A percentile compares a stretch with the other conserved stretches of the same genome.
Conservation (phyloP, 2,888 invertebrate species). For the Erebia epiphron region DNA sequence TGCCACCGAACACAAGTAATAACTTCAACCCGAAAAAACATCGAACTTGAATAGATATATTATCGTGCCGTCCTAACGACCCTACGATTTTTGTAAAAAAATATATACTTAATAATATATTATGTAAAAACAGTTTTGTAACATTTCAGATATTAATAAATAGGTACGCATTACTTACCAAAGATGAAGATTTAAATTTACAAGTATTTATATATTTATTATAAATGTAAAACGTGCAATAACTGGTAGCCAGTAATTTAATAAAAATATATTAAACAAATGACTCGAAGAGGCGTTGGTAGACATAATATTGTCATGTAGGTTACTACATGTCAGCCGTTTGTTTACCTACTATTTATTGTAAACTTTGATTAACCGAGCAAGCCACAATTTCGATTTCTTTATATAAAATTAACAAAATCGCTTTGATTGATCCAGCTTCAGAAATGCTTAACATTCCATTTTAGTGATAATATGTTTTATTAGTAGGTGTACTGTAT, state of each 20-base stretch:
- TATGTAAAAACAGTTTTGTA: constrained; percentile 80
- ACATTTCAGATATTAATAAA: constrained; percentile 79
- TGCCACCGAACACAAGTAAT: constrained; percentile 52
- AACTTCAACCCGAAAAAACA: constrained; percentile 69
- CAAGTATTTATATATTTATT: constrained; percentile 84
- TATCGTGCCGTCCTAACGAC: constrained; percentile 83
- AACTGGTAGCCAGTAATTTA: constrained; percentile 82
- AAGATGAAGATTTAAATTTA: constrained; percentile 80
- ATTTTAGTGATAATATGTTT: constrained; percentile 68
- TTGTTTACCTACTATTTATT: constrained; percentile 73
- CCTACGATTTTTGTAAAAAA: constrained; percentile 82
- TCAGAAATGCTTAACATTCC: constrained; percentile 68
- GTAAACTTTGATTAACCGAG: constrained; percentile 70
- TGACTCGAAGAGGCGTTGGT: constrained; percentile 74
- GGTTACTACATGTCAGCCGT: constrained; percentile 47
- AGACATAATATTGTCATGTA: constrained; percentile 55
- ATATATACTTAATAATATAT: constrained; percentile 77
- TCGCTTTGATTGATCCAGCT: constrained; percentile 66
- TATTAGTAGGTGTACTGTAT: constrained; percentile 67
- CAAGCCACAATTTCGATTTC: constrained; percentile 46
- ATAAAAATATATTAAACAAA: constrained; percentile 77
- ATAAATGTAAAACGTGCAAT: constrained; percentile 83
- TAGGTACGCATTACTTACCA: constrained; percentile 81
- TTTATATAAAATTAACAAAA: constrained; percentile 50
- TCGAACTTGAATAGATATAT: constrained; percentile 81